A percentile compares a stretch with the other conserved stretches of the same genome.
Conservation (phyloP, 1,140 invertebrate species). For the Lerema accius region DNA sequence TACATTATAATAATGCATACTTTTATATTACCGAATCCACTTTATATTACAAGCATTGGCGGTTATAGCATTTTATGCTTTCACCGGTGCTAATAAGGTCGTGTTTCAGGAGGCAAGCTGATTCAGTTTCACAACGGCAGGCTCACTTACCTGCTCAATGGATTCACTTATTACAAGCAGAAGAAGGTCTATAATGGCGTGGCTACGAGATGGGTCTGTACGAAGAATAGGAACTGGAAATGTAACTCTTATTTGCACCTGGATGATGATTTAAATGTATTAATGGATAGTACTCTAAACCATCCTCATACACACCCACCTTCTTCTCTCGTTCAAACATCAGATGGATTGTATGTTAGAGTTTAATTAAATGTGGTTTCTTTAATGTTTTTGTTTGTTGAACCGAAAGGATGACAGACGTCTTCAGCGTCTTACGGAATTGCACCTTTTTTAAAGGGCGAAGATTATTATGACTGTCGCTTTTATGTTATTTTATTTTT, state of each 20-base stretch:
- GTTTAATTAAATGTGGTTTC: too few relatives aligned
- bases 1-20: too few relatives aligned
- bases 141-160: neutral
- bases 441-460: too few relatives aligned
- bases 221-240: slow-evolving; percentile 7
- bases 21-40: too few relatives aligned
- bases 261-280: slow-evolving; percentile 5
- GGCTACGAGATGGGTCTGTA: slow-evolving; percentile 18
- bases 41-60: too few relatives aligned
- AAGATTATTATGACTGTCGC: too few relatives aligned
- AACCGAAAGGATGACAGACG: too few relatives aligned
- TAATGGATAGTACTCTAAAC: neutral
- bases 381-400: too few relatives aligned
- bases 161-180: slow-evolving; percentile 13
- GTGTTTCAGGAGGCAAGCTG: slow-evolving; percentile 8
- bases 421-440: too few relatives aligned
- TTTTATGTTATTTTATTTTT: too few relatives aligned
- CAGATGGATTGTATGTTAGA: slow-evolving; percentile 22
- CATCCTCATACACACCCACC: slow-evolving; percentile 17
- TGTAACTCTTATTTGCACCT: slow-evolving; percentile 16
- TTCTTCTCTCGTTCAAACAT: slow-evolving; percentile 6
- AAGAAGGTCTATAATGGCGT: slow-evolving; percentile 15
- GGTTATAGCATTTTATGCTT: too few relatives aligned
- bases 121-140: slow-evolving; percentile 28
- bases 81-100: neutral